phyloP scores from a whole-genome alignment of 1,140 invertebrate genomes.

The Cecropterus lyciades region DNA sequence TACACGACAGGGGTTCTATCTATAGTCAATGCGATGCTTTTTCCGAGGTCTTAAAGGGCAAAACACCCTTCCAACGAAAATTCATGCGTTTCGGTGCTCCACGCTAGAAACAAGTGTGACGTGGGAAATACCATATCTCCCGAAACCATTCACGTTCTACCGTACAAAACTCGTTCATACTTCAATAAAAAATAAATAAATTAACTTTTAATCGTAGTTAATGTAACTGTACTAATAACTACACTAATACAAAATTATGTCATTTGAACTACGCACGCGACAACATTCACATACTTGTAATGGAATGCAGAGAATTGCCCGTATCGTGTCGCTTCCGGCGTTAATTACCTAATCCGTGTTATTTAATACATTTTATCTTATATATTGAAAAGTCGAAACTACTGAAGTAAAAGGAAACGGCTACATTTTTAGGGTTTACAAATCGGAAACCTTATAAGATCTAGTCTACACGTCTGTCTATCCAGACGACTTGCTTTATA shows the following conservation, averaged over 20 bases:
- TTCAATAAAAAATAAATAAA: too few relatives aligned
- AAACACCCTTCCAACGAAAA: too few relatives aligned
- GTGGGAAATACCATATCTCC: too few relatives aligned
- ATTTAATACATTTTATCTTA: background rate
- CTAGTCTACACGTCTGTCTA: background rate
- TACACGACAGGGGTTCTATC: too few relatives aligned
- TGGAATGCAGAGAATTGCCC: constrained; percentile 5
- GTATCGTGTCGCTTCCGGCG: constrained; percentile 19
- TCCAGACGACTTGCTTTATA: background rate
- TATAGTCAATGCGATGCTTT: too few relatives aligned
- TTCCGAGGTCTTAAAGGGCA: too few relatives aligned
- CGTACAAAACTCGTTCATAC: too few relatives aligned
- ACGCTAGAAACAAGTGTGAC: too few relatives aligned
- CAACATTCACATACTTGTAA: background rate
- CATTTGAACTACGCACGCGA: constrained; percentile 11
- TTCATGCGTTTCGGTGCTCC: too few relatives aligned
- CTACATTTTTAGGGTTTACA: background rate
- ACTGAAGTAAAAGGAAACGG: background rate
- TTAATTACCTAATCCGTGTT: constrained; percentile 17
- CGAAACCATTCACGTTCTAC: too few relatives aligned
- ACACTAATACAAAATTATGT: constrained; percentile 2
- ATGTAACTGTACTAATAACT: too few relatives aligned
- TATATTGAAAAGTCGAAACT: background rate
- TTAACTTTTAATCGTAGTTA: too few relatives aligned
- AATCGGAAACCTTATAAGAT: background rate